These are phyloP conservation scores for Cotesia glomerata DNA, from an alignment of 1,140 invertebrate genomes.

Conservation along the genomic window DNA sequence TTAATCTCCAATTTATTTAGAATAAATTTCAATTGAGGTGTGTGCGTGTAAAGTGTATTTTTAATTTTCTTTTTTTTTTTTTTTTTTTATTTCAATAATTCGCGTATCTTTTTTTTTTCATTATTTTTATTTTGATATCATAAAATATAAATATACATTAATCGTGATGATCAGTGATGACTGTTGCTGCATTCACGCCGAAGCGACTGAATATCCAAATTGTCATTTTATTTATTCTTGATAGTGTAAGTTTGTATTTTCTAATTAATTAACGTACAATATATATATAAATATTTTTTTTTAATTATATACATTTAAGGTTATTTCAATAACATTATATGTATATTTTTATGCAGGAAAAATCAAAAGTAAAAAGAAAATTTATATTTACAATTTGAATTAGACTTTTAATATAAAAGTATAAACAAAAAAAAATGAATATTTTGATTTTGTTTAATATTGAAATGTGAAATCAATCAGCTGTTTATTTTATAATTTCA, in stretches of 20 bases:
- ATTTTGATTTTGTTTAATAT: neutral
- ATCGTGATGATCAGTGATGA: neutral
- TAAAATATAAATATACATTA: neutral
- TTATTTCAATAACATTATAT: neutral
- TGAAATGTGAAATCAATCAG: too few species aligned
- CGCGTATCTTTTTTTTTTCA: neutral
- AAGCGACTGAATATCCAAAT: neutral
- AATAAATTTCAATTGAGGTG: too few species aligned
- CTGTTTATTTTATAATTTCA: neutral
- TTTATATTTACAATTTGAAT: too few species aligned
- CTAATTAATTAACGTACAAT: neutral
- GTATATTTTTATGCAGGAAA: too few species aligned
- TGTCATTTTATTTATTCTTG: neutral
- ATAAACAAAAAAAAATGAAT: neutral
- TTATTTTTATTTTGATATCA: neutral
- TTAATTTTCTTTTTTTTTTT: neutral
- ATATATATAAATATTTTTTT: neutral
- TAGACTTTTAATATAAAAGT: too few species aligned
- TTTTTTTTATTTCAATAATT: neutral
- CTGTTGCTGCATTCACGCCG: conserved; percentile 12
- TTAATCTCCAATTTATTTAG: too few species aligned
- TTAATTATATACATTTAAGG: neutral
- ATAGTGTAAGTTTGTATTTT: neutral
- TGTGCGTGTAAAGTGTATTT: too few species aligned
- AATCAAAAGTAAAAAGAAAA: too few species aligned